Evolutionary conservation across 2,888 invertebrate genomes (phyloP), one percentile per base, ranked within the genome.

Genomic region (Deroplatys truncata): DNA sequence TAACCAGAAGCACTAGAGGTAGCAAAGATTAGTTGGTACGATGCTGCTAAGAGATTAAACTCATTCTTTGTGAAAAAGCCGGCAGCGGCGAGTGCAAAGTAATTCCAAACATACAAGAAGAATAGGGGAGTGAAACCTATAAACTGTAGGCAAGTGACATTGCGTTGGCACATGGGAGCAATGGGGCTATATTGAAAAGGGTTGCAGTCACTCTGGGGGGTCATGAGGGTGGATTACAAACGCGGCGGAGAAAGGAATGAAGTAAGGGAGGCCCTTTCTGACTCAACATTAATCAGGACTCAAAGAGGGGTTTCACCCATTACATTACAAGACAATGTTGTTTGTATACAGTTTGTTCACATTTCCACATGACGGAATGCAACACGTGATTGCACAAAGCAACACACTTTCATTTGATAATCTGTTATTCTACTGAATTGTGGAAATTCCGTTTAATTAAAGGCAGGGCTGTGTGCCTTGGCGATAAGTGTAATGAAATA

Each of bases 281-380:
- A 90, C 89, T 90, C 90, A 90, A 90, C 88, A 89, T 88, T 90
- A 90, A 90, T 90, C 90, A 89, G 88, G 88, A 88, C 85, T 88
- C 90, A 90, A 90, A 90, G 89, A 72, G 85, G 28, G 31, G 85
- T 25, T 83, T 83, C 49, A 72, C 56, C 29, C 31, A 29, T 31
- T 86, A 20, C 83, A 83, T 87, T 87, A 86, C 87, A 87, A 87
- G 87, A 87, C 56, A 87, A 87, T 86, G 72, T 85, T 43, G 72
- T 85, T 43, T 43, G 25, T 85, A 43, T 49, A 43, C 31, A 29
- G 85, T 85, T 43, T 43, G 43, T 43, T 25, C 72, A 28, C 28
- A 20, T 9, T 84, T 56, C 86, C 72, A 56, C 87, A 87, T 82
- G 82, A 29, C 72, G 43, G 87, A 87, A 87, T 87, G 87, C 87